A percentile compares a stretch with the other conserved stretches of the same genome.
phyloP scores from a whole-genome alignment of 2,797 vertebrate species.

The Denticeps clupeoides region DNA sequence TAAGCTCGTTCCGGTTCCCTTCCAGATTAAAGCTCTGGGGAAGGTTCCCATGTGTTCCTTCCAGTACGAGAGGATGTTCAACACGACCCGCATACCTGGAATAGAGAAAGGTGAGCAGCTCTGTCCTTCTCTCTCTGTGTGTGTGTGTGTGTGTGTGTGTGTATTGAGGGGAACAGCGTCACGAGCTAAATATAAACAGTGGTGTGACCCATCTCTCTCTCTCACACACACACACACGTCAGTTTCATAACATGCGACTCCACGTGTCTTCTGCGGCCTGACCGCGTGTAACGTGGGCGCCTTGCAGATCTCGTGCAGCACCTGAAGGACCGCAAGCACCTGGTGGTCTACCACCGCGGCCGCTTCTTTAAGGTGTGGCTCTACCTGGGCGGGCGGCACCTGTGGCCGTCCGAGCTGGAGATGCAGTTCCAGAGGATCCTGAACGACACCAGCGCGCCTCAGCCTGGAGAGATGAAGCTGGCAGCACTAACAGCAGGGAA shows the following conservation, averaged over 20 bases:
- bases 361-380: conserved; percentile 83
- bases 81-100: conserved; percentile 85
- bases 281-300: too few species aligned
- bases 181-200: too few species aligned
- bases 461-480: conserved; percentile 73
- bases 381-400: conserved; percentile 75
- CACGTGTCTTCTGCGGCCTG: too few species aligned
- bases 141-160: not conserved
- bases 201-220: too few species aligned
- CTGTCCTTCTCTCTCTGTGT: not conserved
- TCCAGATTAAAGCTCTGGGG: conserved; percentile 76
- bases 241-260: too few species aligned
- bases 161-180: not conserved
- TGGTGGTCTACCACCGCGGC: conserved; percentile 82
- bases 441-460: conserved; percentile 66
- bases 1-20: too few species aligned
- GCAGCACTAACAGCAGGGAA: conserved; percentile 81
- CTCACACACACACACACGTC: too few species aligned
- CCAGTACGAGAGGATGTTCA: conserved; percentile 93
- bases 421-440: conserved; percentile 86
- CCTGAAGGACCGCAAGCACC: conserved; percentile 73
- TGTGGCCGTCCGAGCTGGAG: conserved; percentile 77
- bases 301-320: conserved; percentile 73
- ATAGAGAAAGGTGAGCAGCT: conserved; percentile 66
- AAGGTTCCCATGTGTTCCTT: conserved; percentile 86